Conservation (phyloP, 2,888 invertebrate species). For the Aleiodes alternator region DNA sequence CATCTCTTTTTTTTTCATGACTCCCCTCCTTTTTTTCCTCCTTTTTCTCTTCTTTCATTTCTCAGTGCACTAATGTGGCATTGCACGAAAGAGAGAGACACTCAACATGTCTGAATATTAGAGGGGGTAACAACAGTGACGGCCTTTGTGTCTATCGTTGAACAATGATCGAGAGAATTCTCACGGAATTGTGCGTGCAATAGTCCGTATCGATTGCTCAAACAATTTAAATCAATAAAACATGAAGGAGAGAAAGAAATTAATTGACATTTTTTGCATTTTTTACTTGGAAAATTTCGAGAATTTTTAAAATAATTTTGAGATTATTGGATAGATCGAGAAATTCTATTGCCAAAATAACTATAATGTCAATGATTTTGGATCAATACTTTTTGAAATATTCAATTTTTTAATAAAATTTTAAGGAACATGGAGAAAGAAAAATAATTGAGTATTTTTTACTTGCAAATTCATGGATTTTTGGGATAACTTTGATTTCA, state of each 20-base stretch:
- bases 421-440: no score
- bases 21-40: background rate
- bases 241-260: background rate
- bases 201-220: slow-evolving; percentile 21
- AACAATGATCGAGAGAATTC: slow-evolving; percentile 55
- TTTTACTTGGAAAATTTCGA: no score
- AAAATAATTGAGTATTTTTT: background rate
- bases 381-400: no score
- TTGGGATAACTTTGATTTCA: background rate
- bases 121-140: slow-evolving; percentile 48
- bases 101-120: slow-evolving; percentile 40
- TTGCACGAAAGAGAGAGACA: slow-evolving; percentile 15
- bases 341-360: no score
- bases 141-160: slow-evolving; percentile 50
- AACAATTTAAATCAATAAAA: background rate
- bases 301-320: no score
- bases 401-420: no score
- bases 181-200: slow-evolving; percentile 44
- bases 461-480: background rate
- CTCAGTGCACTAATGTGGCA: background rate
- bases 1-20: background rate
- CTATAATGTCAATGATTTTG: no score
- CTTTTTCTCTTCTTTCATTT: slow-evolving; percentile 1
- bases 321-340: no score
- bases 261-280: background rate